Evolutionary conservation across 1,140 invertebrate genomes (phyloP), one percentile per base, ranked within the genome.

Genomic region (Philotrypesis tridentata): DNA sequence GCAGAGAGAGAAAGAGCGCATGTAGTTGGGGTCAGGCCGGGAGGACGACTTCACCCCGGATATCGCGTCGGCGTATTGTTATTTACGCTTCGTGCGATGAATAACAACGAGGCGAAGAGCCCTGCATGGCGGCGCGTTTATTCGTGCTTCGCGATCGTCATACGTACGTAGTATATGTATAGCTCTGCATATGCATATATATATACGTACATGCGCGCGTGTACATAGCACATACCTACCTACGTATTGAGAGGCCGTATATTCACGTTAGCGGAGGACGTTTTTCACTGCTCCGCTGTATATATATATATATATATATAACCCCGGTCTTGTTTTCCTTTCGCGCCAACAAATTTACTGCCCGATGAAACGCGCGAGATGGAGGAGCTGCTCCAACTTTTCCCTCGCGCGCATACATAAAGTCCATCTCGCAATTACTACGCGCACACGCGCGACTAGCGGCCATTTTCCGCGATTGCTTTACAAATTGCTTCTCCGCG

Each of bases 61-160:
- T 85, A 84, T 86, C 82, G 81, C 82, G 70, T 55, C 55, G 68
- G 79, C 68, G 73, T 72, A 78, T 83, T 80, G 85, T 87, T 85
- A 85, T 87, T 86, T 85, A 86, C 85, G 82, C n/a, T 65, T 75
- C 77, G 70, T 48, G 75, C 84, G 78, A 86, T 86, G 85, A 87
- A 87, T 87, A 87, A 85, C 85, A 87, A 87, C 86, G 87, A 85
- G 86, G 80, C 43, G 43, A 21, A 48, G 43, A 48, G 43, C 43
- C 14, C 43, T 48, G 11, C 43, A 48, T 17, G 21, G 17, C n/a
- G n/a, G 23, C 61, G 25, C 61, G 23, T 27, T 17, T 65, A 27
- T 65, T 29, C 61, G 23, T 25, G 9, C 25, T 17, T 29, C 25
- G 27, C 61, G 17, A 17, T 29, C 25, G 61, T 65, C 61, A 29